Conservation (phyloP, 2,888 invertebrate genomes). For the Macrophya alboannulata region DNA sequence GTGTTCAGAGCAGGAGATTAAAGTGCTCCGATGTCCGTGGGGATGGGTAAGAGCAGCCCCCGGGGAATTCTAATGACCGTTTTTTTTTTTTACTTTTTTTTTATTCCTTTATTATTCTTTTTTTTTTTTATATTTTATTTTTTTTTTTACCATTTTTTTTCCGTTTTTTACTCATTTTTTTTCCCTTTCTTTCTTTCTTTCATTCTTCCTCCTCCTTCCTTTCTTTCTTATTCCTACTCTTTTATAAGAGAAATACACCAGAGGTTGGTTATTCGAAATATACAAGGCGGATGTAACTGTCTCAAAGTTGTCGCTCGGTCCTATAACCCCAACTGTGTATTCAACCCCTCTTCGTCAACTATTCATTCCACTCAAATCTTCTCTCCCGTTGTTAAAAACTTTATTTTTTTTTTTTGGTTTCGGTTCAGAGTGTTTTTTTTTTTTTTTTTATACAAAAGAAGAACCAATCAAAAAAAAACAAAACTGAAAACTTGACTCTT, state of each 20-base stretch:
- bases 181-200: background rate
- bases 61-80: conserved; percentile 73
- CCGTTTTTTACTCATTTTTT: too few species aligned
- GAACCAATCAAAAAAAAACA: background rate
- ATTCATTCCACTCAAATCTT: conserved; percentile 16
- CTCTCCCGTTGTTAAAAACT: background rate
- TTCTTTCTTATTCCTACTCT: background rate
- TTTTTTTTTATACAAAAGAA: background rate
- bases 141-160: background rate
- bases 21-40: conserved; percentile 69
- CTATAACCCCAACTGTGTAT: background rate
- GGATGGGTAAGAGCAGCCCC: conserved; percentile 68
- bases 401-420: background rate
- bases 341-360: conserved; percentile 26
- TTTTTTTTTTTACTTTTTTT: conserved; percentile 48
- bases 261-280: conserved; percentile 23
- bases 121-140: background rate
- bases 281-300: conserved; percentile 11
- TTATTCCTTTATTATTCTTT: background rate
- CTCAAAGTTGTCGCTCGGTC: conserved; percentile 3
- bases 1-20: conserved; percentile 71
- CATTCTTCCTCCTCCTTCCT: background rate
- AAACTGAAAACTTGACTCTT: background rate
- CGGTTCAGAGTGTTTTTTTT: background rate
- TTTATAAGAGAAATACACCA: conserved; percentile 17